Percentiles rank a stretch among this genome's conserved stretches.
Conservation (phyloP, 2,888 invertebrate species). For the Macrophya annulata region DNA sequence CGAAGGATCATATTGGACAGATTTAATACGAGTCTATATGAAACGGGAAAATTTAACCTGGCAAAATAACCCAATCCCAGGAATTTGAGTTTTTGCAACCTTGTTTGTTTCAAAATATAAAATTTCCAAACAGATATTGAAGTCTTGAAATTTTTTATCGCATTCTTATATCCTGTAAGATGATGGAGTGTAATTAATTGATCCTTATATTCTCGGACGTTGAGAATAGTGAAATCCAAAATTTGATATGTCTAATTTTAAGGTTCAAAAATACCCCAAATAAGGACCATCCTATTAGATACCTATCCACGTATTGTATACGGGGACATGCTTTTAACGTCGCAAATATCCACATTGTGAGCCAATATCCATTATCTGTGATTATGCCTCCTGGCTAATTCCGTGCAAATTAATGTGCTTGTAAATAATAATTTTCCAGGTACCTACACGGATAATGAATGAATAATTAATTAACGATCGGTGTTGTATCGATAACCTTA, state of each 20-base stretch:
- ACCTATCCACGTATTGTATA: neutral
- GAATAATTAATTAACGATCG: conserved; percentile 9
- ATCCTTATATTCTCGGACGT: neutral
- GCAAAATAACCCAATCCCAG: neutral
- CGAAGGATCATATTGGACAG: neutral
- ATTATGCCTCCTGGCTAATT: conserved; percentile 16
- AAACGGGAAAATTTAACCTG: neutral
- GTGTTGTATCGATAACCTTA: neutral
- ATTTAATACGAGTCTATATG: neutral
- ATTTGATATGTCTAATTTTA: neutral
- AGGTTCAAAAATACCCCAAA: too few species aligned
- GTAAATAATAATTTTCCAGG: conserved; percentile 14
- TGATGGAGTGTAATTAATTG: neutral
- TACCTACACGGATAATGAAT: neutral
- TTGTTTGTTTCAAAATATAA: too few species aligned
- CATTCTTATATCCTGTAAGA: neutral
- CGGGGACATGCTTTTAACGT: neutral
- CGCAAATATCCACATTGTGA: conserved; percentile 6
- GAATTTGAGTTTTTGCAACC: too few species aligned
- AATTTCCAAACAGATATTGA: neutral
- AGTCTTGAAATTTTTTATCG: neutral
- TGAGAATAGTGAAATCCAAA: neutral
- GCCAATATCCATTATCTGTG: conserved; percentile 26
- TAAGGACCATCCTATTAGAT: neutral
- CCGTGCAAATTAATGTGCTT: conserved; percentile 7